A percentile compares a stretch with the other conserved stretches of the same genome.
Evolutionary conservation across 2,113 vertebrate species (phyloP).

Genomic region (Galeopterus variegatus): DNA sequence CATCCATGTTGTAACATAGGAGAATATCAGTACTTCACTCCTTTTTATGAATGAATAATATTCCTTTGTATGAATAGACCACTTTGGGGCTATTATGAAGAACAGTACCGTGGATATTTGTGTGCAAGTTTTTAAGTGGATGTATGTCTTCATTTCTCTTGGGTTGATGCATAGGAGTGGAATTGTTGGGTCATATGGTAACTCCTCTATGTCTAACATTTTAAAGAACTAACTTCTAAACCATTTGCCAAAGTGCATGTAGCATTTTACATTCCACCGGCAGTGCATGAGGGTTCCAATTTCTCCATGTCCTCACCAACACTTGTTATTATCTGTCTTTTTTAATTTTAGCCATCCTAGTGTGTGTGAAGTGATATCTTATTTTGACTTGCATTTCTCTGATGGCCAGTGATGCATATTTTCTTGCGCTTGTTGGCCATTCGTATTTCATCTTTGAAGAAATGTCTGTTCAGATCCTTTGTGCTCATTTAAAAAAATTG

Average conservation of each 20-base stretch:
- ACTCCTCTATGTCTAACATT: background rate
- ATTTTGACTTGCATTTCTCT: background rate
- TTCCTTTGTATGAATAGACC: rapidly evolving
- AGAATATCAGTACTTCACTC: background rate
- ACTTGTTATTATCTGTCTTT: background rate
- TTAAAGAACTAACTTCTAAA: background rate
- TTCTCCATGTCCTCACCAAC: background rate
- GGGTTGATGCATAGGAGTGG: background rate
- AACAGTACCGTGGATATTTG: too few species aligned
- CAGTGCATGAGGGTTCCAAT: rapidly evolving
- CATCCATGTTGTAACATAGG: background rate
- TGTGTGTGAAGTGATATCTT: background rate
- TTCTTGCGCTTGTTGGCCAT: background rate
- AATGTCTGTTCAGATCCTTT: background rate
- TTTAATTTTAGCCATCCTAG: too few species aligned
- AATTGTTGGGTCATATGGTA: rapidly evolving
- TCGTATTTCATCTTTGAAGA: background rate
- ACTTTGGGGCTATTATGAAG: background rate
- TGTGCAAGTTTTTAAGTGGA: background rate
- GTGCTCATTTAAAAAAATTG: background rate
- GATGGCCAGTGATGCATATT: too few species aligned
- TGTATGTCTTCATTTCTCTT: background rate
- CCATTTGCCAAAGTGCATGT: background rate
- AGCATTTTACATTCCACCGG: background rate
- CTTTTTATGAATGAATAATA: background rate